Conservation (phyloP, 2,888 invertebrate genomes). For the Cheilosia scutellata region DNA sequence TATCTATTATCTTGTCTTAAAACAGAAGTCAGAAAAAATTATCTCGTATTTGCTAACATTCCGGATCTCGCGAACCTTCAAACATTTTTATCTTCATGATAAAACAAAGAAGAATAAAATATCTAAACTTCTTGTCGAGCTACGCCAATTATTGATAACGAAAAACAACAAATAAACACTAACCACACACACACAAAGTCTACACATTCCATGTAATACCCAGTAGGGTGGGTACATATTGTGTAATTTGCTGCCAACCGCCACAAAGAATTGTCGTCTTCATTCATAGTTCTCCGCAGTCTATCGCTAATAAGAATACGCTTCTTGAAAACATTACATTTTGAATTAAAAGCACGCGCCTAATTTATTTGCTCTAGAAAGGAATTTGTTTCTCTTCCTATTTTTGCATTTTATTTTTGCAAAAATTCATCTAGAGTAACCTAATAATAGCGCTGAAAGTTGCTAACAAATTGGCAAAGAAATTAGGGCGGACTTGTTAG, state of each 20-base stretch:
- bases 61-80: background rate
- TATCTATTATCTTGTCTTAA: conserved; percentile 3
- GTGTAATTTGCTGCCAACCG: conserved; percentile 14
- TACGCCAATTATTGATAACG: conserved; percentile 9
- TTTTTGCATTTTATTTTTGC: conserved; percentile 4
- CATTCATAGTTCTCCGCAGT: background rate
- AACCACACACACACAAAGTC: background rate
- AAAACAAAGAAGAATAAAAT: conserved; percentile 6
- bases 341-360: conserved; percentile 25
- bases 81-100: conserved; percentile 5
- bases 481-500: conserved; percentile 35
- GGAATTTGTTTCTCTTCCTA: background rate
- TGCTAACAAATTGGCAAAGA: conserved; percentile 15
- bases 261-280: background rate
- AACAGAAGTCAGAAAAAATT: conserved; percentile 14
- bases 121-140: background rate
- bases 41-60: conserved; percentile 20
- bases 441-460: conserved; percentile 24
- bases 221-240: background rate
- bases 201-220: background rate
- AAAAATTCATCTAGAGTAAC: background rate
- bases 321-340: conserved; percentile 1
- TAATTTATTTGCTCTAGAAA: background rate
- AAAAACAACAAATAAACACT: background rate
- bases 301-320: background rate